Percentiles rank a stretch among this genome's conserved stretches.
Evolutionary conservation across 2,113 vertebrate genomes (phyloP).

Genomic region (Leptobrachium leishanense): DNA sequence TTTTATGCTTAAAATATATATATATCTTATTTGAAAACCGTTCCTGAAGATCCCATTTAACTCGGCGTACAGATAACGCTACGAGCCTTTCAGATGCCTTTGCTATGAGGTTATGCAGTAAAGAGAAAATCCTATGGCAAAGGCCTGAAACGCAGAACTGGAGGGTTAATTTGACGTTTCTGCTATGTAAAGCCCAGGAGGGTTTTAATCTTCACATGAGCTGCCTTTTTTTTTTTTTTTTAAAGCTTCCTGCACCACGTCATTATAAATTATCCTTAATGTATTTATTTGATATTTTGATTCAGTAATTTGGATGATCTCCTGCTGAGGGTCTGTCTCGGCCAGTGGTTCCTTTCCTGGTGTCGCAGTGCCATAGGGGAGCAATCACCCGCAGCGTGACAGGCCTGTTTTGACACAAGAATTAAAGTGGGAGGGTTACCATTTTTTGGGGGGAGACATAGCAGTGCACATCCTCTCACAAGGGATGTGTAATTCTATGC

Average conservation of each 20-base stretch:
- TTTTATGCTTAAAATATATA: constrained; percentile 31
- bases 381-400: neutral
- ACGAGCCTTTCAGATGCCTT: neutral
- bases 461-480: neutral
- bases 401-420: neutral
- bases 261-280: constrained; percentile 15
- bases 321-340: too few relatives aligned
- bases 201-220: constrained; percentile 8
- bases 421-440: neutral
- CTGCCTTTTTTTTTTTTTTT: constrained; percentile 33
- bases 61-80: neutral
- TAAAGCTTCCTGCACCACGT: neutral
- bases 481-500: neutral
- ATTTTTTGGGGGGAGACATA: neutral
- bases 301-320: neutral
- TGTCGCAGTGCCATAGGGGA: too few relatives aligned
- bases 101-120: neutral
- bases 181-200: constrained; percentile 8
- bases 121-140: neutral
- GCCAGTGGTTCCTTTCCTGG: too few relatives aligned
- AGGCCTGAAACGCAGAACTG: neutral
- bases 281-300: constrained; percentile 24
- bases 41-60: constrained; percentile 3
- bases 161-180: neutral
- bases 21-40: constrained; percentile 50